phyloP scores from a whole-genome alignment of 2,888 invertebrate species.

The Ophraella communa region DNA sequence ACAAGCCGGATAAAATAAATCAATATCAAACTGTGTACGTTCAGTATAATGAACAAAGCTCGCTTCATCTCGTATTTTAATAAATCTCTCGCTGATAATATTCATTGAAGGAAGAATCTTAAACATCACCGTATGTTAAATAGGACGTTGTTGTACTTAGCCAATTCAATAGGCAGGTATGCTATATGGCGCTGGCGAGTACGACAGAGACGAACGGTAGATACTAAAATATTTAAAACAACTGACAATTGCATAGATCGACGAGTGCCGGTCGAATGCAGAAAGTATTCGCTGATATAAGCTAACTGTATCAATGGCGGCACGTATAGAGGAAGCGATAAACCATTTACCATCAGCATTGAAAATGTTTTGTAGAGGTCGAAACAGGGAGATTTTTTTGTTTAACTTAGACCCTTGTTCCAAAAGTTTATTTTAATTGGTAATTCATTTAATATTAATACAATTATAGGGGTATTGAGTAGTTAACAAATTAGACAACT shows the following conservation, averaged over 20 bases:
- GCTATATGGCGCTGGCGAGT: conserved; percentile 36
- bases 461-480: no score
- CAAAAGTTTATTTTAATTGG: no score
- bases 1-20: not conserved
- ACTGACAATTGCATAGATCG: conserved; percentile 41
- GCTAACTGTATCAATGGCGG: not conserved
- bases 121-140: conserved; percentile 40
- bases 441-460: no score
- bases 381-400: no score
- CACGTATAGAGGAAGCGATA: not conserved
- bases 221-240: conserved; percentile 40
- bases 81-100: conserved; percentile 18
- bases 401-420: no score
- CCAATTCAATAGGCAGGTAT: conserved; percentile 33
- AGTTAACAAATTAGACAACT: no score
- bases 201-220: conserved; percentile 33
- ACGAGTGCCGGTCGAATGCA: conserved; percentile 25
- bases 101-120: conserved; percentile 36
- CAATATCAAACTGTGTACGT: not conserved
- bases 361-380: not conserved
- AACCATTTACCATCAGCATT: no score
- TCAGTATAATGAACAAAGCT: not conserved
- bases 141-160: conserved; percentile 23
- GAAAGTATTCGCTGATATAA: not conserved
- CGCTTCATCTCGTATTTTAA: not conserved